Conservation (phyloP, 2,113 vertebrate species). For the Sclerurus mexicanus region DNA sequence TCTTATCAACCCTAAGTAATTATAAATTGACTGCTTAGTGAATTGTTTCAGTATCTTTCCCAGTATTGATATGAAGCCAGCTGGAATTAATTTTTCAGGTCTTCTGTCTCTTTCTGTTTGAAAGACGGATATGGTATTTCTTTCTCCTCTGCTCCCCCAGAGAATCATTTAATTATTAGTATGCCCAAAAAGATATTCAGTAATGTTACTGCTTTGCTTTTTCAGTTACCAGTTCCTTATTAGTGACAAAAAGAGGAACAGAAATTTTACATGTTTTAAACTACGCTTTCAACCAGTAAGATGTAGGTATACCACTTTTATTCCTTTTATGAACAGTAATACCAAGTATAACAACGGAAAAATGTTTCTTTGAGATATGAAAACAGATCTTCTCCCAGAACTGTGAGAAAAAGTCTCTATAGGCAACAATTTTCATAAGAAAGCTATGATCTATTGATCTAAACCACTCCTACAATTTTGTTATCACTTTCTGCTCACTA, state of each 20-base stretch:
- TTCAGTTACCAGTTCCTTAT: background rate
- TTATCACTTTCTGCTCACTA: background rate
- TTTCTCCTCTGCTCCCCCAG: background rate
- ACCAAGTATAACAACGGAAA: background rate
- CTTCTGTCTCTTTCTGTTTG: background rate
- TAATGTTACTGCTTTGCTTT: background rate
- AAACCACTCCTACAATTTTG: background rate
- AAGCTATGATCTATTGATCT: background rate
- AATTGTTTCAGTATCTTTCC: slow-evolving; percentile 37
- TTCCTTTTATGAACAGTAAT: background rate
- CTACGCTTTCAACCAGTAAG: background rate
- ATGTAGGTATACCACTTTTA: background rate
- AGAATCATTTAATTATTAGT: background rate
- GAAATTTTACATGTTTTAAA: background rate
- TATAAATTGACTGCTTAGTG: slow-evolving; percentile 35
- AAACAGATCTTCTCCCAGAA: background rate
- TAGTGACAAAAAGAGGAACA: background rate
- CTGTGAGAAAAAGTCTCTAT: background rate
- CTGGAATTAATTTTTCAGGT: slow-evolving; percentile 44
- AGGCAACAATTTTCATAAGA: background rate
- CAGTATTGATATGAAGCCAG: slow-evolving; percentile 34
- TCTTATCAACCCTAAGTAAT: slow-evolving; percentile 36
- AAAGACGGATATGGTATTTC: background rate
- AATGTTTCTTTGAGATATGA: background rate
- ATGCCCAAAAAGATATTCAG: background rate